Conservation (phyloP, 2,113 vertebrate genomes). For the Sorex araneus region DNA sequence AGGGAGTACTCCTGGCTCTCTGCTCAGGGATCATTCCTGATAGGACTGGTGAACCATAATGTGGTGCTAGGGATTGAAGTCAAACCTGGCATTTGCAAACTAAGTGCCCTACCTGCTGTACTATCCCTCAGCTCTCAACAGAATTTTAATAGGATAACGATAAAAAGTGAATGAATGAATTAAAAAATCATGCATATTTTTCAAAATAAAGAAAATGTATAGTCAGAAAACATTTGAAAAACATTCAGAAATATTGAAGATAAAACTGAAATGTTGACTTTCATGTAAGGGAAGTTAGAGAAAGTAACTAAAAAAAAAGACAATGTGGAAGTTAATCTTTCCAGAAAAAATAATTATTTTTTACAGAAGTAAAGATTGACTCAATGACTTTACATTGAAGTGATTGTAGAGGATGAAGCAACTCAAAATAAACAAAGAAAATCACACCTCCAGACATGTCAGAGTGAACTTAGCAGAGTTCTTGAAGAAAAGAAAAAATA, state of each 20-base stretch:
- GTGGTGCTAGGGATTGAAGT: too few species aligned
- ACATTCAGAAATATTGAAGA: not conserved
- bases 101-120: too few species aligned
- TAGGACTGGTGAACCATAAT: too few species aligned
- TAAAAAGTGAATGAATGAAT: constrained; percentile 27
- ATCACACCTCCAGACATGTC: not conserved
- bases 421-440: constrained; percentile 32
- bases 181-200: constrained; percentile 53
- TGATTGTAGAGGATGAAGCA: not conserved
- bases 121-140: not conserved
- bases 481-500: not conserved
- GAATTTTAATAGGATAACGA: constrained; percentile 8
- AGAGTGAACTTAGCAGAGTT: constrained; percentile 3
- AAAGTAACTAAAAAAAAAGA: constrained; percentile 3
- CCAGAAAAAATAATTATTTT: not conserved
- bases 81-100: too few species aligned
- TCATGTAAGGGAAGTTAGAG: not conserved
- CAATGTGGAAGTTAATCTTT: constrained; percentile 1
- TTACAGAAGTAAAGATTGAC: not conserved
- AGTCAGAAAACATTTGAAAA: constrained; percentile 24
- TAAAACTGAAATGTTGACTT: constrained; percentile 18
- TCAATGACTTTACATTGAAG: not conserved
- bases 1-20: too few species aligned
- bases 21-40: too few species aligned
- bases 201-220: not conserved